phyloP scores from a whole-genome alignment of 2,113 vertebrate genomes.

The Falco punctatus region DNA sequence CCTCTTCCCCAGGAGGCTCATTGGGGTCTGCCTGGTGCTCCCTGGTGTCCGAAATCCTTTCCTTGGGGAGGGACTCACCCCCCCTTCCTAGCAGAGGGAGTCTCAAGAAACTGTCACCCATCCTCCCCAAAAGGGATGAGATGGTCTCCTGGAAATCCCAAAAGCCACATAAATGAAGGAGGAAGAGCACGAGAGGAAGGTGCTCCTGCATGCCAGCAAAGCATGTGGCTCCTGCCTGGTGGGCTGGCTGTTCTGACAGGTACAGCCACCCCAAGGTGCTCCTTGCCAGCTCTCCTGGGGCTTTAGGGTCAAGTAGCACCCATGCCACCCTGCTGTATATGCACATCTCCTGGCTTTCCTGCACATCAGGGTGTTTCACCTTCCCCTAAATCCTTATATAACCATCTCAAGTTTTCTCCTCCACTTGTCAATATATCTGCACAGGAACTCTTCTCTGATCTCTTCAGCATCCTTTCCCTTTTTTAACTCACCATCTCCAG shows the following conservation, averaged over 20 bases:
- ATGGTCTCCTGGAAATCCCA: not conserved
- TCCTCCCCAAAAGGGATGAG: not conserved
- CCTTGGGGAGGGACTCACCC: not conserved
- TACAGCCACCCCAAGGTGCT: not conserved
- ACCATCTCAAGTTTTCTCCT: not conserved
- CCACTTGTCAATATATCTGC: not conserved
- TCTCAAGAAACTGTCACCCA: not conserved
- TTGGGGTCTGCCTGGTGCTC: not conserved
- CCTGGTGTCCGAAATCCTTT: not conserved
- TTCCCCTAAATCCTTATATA: not conserved
- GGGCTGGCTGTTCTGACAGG: not conserved
- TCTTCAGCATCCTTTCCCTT: not conserved
- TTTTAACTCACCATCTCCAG: not conserved
- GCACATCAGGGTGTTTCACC: not conserved
- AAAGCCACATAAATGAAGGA: not conserved
- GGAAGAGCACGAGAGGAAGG: not conserved
- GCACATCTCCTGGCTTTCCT: not conserved
- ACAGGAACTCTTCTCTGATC: not conserved
- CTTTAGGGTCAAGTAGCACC: not conserved
- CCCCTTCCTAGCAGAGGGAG: fast-evolving
- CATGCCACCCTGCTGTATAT: not conserved
- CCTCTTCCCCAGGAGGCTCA: not conserved
- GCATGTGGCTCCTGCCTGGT: not conserved
- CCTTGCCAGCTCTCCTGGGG: not conserved
- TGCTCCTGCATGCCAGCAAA: fast-evolving